A percentile compares a stretch with the other conserved stretches of the same genome.
Evolutionary conservation across 2,888 invertebrate genomes (phyloP).

Genomic region (Drosophila hawaiiensis): DNA sequence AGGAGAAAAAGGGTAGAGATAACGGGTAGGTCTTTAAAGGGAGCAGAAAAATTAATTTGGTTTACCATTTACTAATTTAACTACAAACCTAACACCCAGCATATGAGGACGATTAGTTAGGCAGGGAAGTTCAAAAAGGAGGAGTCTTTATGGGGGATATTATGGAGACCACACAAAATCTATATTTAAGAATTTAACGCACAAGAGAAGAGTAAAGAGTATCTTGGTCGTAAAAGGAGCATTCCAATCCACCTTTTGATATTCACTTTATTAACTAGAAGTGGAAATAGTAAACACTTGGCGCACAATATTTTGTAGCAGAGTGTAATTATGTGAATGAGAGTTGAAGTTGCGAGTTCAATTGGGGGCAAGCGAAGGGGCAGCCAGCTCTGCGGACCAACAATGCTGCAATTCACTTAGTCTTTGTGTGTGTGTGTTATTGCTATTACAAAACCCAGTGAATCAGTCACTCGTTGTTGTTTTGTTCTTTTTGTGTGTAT

Average conservation of each 20-base stretch:
- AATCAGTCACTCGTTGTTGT: slow-evolving; percentile 48
- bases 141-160: no score
- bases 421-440: slow-evolving; percentile 7
- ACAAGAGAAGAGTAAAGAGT: background rate
- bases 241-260: background rate
- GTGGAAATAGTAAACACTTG: background rate
- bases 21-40: no score
- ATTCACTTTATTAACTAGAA: background rate
- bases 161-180: no score
- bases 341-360: slow-evolving; percentile 52
- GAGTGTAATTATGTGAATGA: slow-evolving; percentile 40
- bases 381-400: slow-evolving; percentile 30
- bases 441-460: slow-evolving; percentile 7
- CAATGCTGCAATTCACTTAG: slow-evolving; percentile 24
- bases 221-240: background rate
- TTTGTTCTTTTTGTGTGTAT: slow-evolving; percentile 32
- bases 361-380: slow-evolving; percentile 51
- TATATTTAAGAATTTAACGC: background rate
- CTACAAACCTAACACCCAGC: background rate
- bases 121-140: background rate
- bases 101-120: background rate
- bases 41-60: background rate
- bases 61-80: background rate
- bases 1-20: no score
- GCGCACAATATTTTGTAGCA: slow-evolving; percentile 10